Evolutionary conservation across 64 coral and sea anemone genomes (phyloP).

Genomic region (Hydrozoanthus tunicans): DNA sequence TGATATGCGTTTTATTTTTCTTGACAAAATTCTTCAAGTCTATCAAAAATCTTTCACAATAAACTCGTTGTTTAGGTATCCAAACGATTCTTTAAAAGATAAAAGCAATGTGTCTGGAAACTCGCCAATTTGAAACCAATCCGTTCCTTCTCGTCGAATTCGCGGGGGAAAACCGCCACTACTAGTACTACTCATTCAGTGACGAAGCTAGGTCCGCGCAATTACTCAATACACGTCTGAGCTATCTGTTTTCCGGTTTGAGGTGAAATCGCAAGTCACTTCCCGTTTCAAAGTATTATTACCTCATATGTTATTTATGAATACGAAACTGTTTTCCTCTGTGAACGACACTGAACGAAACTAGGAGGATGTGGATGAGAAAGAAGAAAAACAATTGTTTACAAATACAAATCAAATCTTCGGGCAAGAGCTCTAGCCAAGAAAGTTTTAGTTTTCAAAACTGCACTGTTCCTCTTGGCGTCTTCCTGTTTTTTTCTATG

Average conservation of each 20-base stretch:
- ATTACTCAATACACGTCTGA: not conserved
- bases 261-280: slow-evolving; percentile 20
- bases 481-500: too few species aligned
- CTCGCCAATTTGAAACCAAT: not conserved
- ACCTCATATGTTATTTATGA: slow-evolving; percentile 32
- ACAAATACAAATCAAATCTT: not conserved
- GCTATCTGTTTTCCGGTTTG: slow-evolving; percentile 14
- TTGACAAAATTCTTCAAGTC: not conserved
- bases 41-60: not conserved
- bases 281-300: slow-evolving; percentile 35
- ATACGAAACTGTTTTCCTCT: not conserved
- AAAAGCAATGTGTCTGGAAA: not conserved
- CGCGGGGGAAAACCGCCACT: slow-evolving; percentile 9
- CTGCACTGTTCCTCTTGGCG: too few species aligned
- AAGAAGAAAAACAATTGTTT: too few species aligned
- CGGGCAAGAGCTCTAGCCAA: not conserved
- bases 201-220: not conserved
- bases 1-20: not conserved
- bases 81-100: not conserved
- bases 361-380: too few species aligned
- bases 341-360: too few species aligned
- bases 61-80: not conserved
- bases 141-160: not conserved
- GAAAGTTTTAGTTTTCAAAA: not conserved
- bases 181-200: not conserved